Evolutionary conservation across 2,888 invertebrate species (phyloP).

Genomic region (Pomacea canaliculata): DNA sequence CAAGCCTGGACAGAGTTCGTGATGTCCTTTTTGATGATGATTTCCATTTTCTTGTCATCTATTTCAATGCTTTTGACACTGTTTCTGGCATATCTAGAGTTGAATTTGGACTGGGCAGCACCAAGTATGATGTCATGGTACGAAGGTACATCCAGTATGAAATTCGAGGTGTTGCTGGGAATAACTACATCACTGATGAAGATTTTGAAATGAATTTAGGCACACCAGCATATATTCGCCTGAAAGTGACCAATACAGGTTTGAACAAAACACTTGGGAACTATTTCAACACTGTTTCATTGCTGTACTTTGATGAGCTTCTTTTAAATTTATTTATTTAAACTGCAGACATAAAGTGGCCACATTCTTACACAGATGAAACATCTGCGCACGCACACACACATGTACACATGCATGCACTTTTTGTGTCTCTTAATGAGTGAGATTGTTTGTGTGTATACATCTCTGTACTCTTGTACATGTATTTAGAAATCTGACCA

Average conservation of each 20-base stretch:
- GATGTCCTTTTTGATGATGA: conserved; percentile 52
- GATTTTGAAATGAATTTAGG: conserved; percentile 48
- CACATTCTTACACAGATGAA: neutral
- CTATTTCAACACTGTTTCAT: too few relatives aligned
- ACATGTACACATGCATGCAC: neutral
- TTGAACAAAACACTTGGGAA: neutral
- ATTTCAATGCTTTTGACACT: conserved; percentile 42
- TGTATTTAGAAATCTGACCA: too few relatives aligned
- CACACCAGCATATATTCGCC: conserved; percentile 51
- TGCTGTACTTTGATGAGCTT: too few relatives aligned
- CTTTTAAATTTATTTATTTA: too few relatives aligned
- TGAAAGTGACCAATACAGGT: conserved; percentile 51
- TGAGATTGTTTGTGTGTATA: too few relatives aligned
- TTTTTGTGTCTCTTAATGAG: too few relatives aligned
- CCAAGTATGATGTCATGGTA: conserved; percentile 48
- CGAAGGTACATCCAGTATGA: conserved; percentile 38
- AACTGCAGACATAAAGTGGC: neutral
- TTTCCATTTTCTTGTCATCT: conserved; percentile 46
- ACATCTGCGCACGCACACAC: neutral
- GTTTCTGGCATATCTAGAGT: conserved; percentile 42
- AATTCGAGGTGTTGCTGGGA: conserved; percentile 22
- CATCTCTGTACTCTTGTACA: too few relatives aligned
- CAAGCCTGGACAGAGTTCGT: conserved; percentile 41
- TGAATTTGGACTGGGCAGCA: conserved; percentile 50
- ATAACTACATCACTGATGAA: conserved; percentile 40